Conservation (phyloP, 2,113 vertebrate genomes). For the Neotragus moschatus region DNA sequence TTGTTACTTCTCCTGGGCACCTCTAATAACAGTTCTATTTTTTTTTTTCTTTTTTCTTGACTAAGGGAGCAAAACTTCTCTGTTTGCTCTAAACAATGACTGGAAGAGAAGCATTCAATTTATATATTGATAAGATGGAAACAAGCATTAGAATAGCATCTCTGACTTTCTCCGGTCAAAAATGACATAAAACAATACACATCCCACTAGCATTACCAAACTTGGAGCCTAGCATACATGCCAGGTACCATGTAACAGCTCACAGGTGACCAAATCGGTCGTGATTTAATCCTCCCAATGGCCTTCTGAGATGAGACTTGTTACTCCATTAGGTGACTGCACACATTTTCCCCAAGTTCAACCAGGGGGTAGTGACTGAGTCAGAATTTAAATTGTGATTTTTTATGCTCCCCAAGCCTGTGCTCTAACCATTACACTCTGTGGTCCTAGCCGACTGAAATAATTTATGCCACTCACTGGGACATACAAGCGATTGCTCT, state of each 20-base stretch:
- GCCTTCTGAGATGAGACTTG: background rate
- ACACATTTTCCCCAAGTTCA: background rate
- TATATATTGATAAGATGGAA: background rate
- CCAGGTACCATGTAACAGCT: background rate
- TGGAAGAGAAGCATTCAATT: background rate
- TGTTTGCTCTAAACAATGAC: background rate
- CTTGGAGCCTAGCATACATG: background rate
- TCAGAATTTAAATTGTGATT: background rate
- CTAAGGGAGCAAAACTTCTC: background rate
- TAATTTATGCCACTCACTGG: background rate
- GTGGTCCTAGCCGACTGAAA: background rate
- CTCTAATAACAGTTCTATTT: background rate
- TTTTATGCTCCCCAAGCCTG: background rate
- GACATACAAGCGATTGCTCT: background rate
- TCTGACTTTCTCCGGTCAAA: background rate
- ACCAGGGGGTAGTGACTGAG: background rate
- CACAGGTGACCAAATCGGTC: accelerated
- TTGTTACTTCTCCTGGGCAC: background rate
- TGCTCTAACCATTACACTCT: accelerated
- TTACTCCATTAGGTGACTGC: background rate
- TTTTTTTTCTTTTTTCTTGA: background rate
- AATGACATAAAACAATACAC: background rate
- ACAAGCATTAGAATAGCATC: background rate
- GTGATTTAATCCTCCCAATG: background rate
- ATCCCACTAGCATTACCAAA: background rate